Conservation (phyloP, 1,140 invertebrate genomes). For the Drosophila suzukii region DNA sequence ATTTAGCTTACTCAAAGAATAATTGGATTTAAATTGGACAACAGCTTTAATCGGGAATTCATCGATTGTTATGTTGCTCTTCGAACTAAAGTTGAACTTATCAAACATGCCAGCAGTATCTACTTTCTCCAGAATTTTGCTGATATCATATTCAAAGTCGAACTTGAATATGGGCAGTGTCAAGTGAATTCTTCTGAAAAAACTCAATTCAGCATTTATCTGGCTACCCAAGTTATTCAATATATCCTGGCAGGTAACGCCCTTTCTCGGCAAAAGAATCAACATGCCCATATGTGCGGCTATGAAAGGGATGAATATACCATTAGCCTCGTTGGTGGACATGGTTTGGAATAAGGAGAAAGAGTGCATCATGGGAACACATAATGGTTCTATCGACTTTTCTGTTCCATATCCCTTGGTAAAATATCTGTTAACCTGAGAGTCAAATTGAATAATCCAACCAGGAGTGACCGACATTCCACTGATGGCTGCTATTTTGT, state of each 20-base stretch:
- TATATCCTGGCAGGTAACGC: neutral
- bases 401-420: neutral
- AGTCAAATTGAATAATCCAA: neutral
- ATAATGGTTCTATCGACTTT: neutral
- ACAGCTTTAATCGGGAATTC: neutral
- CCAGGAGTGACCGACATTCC: neutral
- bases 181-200: neutral
- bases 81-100: neutral
- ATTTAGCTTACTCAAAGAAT: neutral
- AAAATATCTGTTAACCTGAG: neutral
- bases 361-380: conserved; percentile 4
- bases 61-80: neutral
- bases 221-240: neutral
- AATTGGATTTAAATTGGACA: neutral
- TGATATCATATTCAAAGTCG: neutral
- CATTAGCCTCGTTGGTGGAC: neutral
- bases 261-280: neutral
- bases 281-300: neutral
- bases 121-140: neutral
- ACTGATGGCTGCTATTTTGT: neutral
- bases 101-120: neutral
- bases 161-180: neutral
- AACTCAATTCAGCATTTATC: neutral
- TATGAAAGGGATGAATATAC: neutral
- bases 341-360: neutral